phyloP scores from a whole-genome alignment of 2,888 invertebrate species.

The Poecilus cupreus region DNA sequence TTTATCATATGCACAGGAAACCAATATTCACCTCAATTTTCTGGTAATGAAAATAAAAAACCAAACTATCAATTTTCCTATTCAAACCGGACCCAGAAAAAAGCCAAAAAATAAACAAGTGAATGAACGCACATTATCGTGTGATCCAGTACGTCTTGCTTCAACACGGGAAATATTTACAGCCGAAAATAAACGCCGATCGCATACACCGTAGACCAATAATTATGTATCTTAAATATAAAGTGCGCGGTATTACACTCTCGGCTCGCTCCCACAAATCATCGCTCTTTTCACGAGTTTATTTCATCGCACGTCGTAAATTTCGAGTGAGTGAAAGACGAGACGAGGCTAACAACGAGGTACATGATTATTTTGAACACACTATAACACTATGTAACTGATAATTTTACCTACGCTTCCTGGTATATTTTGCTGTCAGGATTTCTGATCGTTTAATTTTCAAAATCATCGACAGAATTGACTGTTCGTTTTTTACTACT shows the following conservation, averaged over 20 bases:
- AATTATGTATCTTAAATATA: slow-evolving; percentile 54
- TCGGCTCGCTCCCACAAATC: slow-evolving; percentile 46
- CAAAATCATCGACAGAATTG: neutral
- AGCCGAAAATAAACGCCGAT: slow-evolving; percentile 51
- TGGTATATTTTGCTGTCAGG: slow-evolving; percentile 41
- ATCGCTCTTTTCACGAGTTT: slow-evolving; percentile 37
- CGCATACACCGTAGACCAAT: slow-evolving; percentile 32
- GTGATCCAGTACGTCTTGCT: neutral
- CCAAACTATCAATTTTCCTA: slow-evolving; percentile 23
- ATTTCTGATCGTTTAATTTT: slow-evolving; percentile 46
- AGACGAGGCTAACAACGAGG: slow-evolving; percentile 1
- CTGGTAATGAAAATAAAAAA: neutral
- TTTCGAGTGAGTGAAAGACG: slow-evolving; percentile 50
- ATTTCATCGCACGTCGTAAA: slow-evolving; percentile 57
- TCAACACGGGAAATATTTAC: slow-evolving; percentile 40
- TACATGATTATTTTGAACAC: slow-evolving; percentile 54
- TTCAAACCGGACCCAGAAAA: neutral
- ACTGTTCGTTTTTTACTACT: too few species aligned
- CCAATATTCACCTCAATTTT: neutral
- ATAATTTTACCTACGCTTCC: slow-evolving; percentile 46
- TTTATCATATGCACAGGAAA: slow-evolving; percentile 4
- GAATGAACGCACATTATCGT: slow-evolving; percentile 13
- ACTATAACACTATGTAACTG: slow-evolving; percentile 51
- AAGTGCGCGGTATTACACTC: slow-evolving; percentile 31
- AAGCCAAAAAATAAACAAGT: slow-evolving; percentile 8